Percentiles rank a stretch among this genome's conserved stretches.
phyloP scores from a whole-genome alignment of 2,888 invertebrate genomes.

The Glyphotaelius pellucidus region DNA sequence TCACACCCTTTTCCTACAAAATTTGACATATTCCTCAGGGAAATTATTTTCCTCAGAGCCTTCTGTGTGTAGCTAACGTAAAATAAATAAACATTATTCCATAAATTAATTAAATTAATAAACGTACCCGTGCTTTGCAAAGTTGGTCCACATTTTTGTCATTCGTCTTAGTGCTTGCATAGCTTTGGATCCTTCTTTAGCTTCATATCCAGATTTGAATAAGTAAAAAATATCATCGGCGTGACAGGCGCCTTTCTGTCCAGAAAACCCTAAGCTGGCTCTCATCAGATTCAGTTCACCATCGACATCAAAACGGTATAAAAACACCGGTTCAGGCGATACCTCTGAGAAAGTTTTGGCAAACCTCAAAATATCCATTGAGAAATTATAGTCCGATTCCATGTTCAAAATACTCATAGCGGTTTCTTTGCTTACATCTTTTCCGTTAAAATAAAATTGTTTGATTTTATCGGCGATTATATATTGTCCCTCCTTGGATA shows the following conservation, averaged over 20 bases:
- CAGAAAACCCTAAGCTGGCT: slow-evolving; percentile 12
- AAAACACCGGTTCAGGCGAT: slow-evolving; percentile 56
- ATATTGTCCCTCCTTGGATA: slow-evolving; percentile 69
- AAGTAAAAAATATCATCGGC: slow-evolving; percentile 64
- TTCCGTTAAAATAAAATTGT: slow-evolving; percentile 71
- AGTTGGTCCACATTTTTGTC: slow-evolving; percentile 67
- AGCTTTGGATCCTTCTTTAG: slow-evolving; percentile 43
- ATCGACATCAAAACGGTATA: slow-evolving; percentile 57
- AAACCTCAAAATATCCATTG: slow-evolving; percentile 52
- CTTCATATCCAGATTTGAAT: slow-evolving; percentile 59
- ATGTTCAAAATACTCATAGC: slow-evolving; percentile 41
- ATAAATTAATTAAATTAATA: too few relatives aligned
- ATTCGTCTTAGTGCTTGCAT: slow-evolving; percentile 57
- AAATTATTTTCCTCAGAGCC: too few relatives aligned
- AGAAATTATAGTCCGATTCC: slow-evolving; percentile 59
- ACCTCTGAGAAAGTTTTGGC: slow-evolving; percentile 34
- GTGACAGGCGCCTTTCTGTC: slow-evolving; percentile 58
- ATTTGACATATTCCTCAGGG: too few relatives aligned
- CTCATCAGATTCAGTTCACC: slow-evolving; percentile 58
- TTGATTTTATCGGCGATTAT: slow-evolving; percentile 71
- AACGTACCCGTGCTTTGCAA: slow-evolving; percentile 66
- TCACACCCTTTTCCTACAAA: too few relatives aligned
- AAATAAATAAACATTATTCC: too few relatives aligned
- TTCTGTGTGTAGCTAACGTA: too few relatives aligned
- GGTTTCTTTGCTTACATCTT: slow-evolving; percentile 69